A percentile compares a stretch with the other conserved stretches of the same genome.
Conservation (phyloP, 2,113 vertebrate genomes). For the Xiphophorus hellerii region DNA sequence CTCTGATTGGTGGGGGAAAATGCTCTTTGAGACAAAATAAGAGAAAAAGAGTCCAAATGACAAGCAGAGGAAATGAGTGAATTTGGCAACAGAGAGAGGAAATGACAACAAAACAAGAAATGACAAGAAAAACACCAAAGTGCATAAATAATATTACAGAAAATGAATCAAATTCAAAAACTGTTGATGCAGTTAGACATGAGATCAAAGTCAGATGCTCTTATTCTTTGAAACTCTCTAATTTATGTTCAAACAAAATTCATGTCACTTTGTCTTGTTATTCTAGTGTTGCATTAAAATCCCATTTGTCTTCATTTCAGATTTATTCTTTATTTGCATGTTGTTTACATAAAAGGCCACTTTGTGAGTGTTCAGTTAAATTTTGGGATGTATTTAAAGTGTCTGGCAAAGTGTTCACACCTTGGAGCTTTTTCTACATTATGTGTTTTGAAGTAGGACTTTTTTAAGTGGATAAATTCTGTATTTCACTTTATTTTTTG, state of each 20-base stretch:
- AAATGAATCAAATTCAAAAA: slow-evolving; percentile 15
- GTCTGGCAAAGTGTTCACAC: too few relatives aligned
- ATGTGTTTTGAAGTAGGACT: background rate
- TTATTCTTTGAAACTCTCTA: slow-evolving; percentile 22
- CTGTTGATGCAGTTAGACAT: slow-evolving; percentile 16
- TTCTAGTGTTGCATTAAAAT: background rate
- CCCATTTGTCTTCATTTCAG: background rate
- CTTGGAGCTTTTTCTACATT: background rate
- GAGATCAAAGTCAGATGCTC: slow-evolving; percentile 25
- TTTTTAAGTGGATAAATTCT: background rate
- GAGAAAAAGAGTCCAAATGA: slow-evolving; percentile 33
- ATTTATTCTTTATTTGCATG: background rate
- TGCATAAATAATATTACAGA: slow-evolving; percentile 41
- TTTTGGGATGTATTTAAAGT: background rate
- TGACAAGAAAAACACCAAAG: slow-evolving; percentile 41
- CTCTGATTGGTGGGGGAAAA: slow-evolving; percentile 16
- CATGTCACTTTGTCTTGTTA: background rate
- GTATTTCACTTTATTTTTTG: background rate
- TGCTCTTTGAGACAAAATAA: slow-evolving; percentile 40
- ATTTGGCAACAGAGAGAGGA: slow-evolving; percentile 31
- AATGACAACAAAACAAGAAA: slow-evolving; percentile 38
- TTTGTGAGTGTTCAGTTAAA: background rate
- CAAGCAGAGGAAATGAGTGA: slow-evolving; percentile 24
- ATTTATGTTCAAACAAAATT: slow-evolving; percentile 28
- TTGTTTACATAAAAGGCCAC: background rate